These are phyloP conservation scores for Grapholita molesta DNA, from an alignment of 1,140 invertebrate genomes.

Conservation along the genomic window DNA sequence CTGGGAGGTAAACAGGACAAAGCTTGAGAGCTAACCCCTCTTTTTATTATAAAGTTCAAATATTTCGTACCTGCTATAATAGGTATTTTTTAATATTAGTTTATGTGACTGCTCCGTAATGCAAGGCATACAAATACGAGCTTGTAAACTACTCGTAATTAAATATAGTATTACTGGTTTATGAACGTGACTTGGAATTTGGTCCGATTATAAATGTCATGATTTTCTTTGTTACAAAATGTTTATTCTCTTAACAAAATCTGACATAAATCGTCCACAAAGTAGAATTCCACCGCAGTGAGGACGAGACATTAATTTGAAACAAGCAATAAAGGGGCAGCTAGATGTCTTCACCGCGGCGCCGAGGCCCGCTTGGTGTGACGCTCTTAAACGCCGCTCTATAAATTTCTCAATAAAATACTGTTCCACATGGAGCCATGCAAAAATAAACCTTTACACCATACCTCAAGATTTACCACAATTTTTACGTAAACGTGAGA, in stretches of 20 bases:
- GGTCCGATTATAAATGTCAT: conserved; percentile 1
- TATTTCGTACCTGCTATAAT: not conserved
- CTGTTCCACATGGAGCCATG: conserved; percentile 27
- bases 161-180: too few species aligned
- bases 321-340: conserved; percentile 73
- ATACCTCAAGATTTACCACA: conserved; percentile 38
- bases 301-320: conserved; percentile 74
- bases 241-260: conserved; percentile 70
- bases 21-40: conserved; percentile 46
- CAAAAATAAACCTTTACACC: conserved; percentile 54
- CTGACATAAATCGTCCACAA: conserved; percentile 64
- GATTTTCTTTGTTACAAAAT: conserved; percentile 53
- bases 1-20: conserved; percentile 47
- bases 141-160: too few species aligned
- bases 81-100: too few species aligned
- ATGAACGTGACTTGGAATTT: too few species aligned
- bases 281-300: conserved; percentile 63
- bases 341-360: conserved; percentile 60
- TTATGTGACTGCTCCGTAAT: too few species aligned
- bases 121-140: too few species aligned
- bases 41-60: not conserved
- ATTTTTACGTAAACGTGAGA: conserved; percentile 29
- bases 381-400: conserved; percentile 62
- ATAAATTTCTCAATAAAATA: conserved; percentile 73
- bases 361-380: conserved; percentile 33